These are phyloP conservation scores for Zoanthus sociatus DNA, from an alignment of 92 coral and sea anemone genomes.

Conservation along the genomic window DNA sequence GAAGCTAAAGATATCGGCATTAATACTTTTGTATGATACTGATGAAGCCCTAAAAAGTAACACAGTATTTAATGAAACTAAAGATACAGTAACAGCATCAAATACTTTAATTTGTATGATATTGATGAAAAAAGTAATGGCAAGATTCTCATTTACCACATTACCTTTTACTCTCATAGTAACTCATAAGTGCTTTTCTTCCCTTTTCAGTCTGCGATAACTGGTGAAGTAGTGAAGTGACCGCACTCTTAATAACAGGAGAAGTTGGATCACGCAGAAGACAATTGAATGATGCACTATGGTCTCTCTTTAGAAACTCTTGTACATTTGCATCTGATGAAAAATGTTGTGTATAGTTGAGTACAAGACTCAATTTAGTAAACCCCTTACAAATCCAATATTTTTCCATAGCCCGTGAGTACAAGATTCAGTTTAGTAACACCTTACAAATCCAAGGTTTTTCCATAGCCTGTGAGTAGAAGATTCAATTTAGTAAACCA, in stretches of 20 bases:
- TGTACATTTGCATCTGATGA: slow-evolving; percentile 75
- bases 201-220: slow-evolving; percentile 80
- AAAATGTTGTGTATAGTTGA: neutral
- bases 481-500: too few relatives aligned
- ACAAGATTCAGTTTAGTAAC: too few relatives aligned
- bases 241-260: slow-evolving; percentile 67
- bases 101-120: too few relatives aligned
- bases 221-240: slow-evolving; percentile 71
- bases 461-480: too few relatives aligned
- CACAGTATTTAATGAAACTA: too few relatives aligned
- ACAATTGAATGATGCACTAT: slow-evolving; percentile 63
- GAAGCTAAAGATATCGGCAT: too few relatives aligned
- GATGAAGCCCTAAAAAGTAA: too few relatives aligned
- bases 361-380: neutral
- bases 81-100: too few relatives aligned
- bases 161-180: slow-evolving; percentile 39
- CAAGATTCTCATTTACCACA: neutral
- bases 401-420: too few relatives aligned
- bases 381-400: too few relatives aligned
- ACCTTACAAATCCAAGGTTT: too few relatives aligned
- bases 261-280: slow-evolving; percentile 73
- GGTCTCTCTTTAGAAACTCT: slow-evolving; percentile 71
- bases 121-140: slow-evolving; percentile 50
- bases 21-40: too few relatives aligned
- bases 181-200: slow-evolving; percentile 63